Conservation (phyloP, 2,113 vertebrate species). For the Boleophthalmus pectinirostris region DNA sequence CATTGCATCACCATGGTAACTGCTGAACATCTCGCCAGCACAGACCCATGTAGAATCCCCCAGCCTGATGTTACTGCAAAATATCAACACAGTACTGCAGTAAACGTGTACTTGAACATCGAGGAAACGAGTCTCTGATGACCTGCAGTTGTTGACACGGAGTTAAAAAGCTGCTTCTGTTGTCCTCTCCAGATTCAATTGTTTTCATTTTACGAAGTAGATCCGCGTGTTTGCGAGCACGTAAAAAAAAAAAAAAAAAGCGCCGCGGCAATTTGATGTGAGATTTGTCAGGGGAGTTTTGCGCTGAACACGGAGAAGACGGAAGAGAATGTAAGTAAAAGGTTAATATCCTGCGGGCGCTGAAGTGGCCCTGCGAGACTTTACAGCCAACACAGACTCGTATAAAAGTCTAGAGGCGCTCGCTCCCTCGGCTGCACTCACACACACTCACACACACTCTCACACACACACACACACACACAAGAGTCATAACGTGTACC, state of each 20-base stretch:
- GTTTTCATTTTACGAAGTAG: background rate
- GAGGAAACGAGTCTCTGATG: too few species aligned
- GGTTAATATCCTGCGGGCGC: constrained; percentile 10
- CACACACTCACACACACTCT: too few species aligned
- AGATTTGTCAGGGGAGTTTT: background rate
- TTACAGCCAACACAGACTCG: background rate
- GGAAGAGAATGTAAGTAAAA: background rate
- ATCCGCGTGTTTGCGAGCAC: background rate
- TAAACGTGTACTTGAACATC: too few species aligned
- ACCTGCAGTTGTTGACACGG: too few species aligned
- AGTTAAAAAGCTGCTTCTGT: too few species aligned
- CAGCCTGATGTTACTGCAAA: too few species aligned
- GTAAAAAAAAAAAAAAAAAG: too few species aligned
- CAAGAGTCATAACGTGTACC: constrained; percentile 36
- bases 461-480: constrained; percentile 4
- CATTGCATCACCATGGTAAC: too few species aligned
- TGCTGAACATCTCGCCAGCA: too few species aligned
- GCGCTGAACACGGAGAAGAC: background rate
- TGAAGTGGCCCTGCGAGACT: constrained; percentile 21
- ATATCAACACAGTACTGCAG: too few species aligned
- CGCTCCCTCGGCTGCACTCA: constrained; percentile 11
- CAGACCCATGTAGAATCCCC: too few species aligned
- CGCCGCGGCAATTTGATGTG: background rate
- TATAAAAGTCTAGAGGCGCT: constrained; percentile 24
- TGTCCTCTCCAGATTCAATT: background rate